These are phyloP conservation scores for Molossus alvarezi DNA, from an alignment of 2,797 vertebrate species.

Conservation along the genomic window DNA sequence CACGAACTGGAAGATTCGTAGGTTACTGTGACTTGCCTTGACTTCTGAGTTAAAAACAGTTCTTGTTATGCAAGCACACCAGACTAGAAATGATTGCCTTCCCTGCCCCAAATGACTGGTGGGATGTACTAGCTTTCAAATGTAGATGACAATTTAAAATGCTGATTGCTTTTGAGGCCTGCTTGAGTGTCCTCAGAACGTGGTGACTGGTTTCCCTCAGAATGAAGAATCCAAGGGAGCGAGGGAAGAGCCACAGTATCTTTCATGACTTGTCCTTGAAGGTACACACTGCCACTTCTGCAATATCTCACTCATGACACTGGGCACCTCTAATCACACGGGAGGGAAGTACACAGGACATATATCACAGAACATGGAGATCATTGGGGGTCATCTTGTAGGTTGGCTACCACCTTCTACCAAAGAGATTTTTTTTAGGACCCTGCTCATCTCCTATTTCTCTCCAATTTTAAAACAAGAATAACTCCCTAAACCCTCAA, in stretches of 20 bases:
- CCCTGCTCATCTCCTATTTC: neutral
- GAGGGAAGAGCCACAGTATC: neutral
- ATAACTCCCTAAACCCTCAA: neutral
- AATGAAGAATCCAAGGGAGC: neutral
- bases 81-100: neutral
- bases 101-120: neutral
- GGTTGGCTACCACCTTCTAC: neutral
- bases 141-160: conserved; percentile 33
- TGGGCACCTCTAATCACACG: neutral
- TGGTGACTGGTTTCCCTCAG: neutral
- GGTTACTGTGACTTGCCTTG: neutral
- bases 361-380: neutral
- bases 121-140: neutral
- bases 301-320: neutral
- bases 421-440: neutral
- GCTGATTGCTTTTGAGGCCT: neutral
- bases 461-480: conserved; percentile 5
- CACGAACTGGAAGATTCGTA: neutral
- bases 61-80: neutral
- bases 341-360: neutral
- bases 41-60: neutral
- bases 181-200: neutral
- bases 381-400: neutral
- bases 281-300: neutral
- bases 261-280: conserved; percentile 9